Conservation (phyloP, 1,140 invertebrate species). For the Drosophila bipectinata region DNA sequence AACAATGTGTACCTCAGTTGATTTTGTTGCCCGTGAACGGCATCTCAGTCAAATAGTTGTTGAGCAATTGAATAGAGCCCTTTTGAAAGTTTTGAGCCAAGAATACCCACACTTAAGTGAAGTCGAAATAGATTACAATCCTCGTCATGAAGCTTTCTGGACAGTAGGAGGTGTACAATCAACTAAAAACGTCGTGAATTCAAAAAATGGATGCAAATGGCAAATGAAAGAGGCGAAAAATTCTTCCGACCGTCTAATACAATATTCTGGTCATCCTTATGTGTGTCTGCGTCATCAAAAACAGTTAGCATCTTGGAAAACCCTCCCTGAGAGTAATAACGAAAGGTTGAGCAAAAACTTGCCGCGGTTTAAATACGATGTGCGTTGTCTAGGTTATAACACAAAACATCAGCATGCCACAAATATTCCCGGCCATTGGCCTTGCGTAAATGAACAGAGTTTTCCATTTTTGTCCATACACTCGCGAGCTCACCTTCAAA, state of each 20-base stretch:
- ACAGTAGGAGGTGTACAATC: slow-evolving; percentile 88
- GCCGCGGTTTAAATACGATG: slow-evolving; percentile 86
- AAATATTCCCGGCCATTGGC: slow-evolving; percentile 92
- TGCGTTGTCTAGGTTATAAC: slow-evolving; percentile 85
- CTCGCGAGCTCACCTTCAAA: slow-evolving; percentile 85
- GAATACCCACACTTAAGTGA: slow-evolving; percentile 87
- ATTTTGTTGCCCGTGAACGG: slow-evolving; percentile 56
- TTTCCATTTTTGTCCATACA: slow-evolving; percentile 92
- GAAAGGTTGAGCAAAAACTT: slow-evolving; percentile 78
- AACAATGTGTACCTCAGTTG: neutral
- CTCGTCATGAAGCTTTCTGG: slow-evolving; percentile 92
- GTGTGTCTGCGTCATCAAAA: slow-evolving; percentile 87
- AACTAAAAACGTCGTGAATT: slow-evolving; percentile 83
- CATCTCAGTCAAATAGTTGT: slow-evolving; percentile 84
- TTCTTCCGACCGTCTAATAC: slow-evolving; percentile 87
- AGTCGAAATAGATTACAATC: slow-evolving; percentile 89
- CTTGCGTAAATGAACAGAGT: slow-evolving; percentile 88
- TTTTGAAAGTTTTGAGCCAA: slow-evolving; percentile 86
- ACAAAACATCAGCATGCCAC: slow-evolving; percentile 86
- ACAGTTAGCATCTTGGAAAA: slow-evolving; percentile 87
- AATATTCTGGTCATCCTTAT: slow-evolving; percentile 88
- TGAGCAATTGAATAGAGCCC: slow-evolving; percentile 88
- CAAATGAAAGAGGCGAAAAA: slow-evolving; percentile 84
- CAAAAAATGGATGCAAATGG: slow-evolving; percentile 78
- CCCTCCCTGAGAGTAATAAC: slow-evolving; percentile 85